Conservation (phyloP, 2,888 invertebrate genomes). For the Incurvaria masculella region DNA sequence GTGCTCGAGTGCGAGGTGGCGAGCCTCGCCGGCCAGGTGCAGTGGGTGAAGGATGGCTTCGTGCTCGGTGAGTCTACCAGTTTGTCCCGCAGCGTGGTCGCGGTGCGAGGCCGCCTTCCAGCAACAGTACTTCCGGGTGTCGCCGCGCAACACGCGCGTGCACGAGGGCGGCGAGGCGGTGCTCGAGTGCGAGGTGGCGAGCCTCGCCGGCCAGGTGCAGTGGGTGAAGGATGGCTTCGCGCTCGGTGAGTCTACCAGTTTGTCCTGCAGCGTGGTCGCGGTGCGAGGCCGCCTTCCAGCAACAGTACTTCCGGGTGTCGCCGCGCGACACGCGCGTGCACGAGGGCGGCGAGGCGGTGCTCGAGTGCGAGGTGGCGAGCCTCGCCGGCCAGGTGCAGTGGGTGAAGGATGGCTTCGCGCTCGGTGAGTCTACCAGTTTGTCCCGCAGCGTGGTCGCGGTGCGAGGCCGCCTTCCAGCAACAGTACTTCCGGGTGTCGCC, state of each 20-base stretch:
- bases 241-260: slow-evolving; percentile 59
- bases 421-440: slow-evolving; percentile 58
- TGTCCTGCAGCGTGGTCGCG: too few species aligned
- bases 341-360: slow-evolving; percentile 76
- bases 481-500: slow-evolving; percentile 81
- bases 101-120: slow-evolving; percentile 47
- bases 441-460: slow-evolving; percentile 17
- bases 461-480: slow-evolving; percentile 52
- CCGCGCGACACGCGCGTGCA: slow-evolving; percentile 77
- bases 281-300: slow-evolving; percentile 46
- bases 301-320: slow-evolving; percentile 77
- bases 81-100: too few species aligned
- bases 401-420: slow-evolving; percentile 91
- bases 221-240: slow-evolving; percentile 96
- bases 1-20: slow-evolving; percentile 82
- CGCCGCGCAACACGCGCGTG: slow-evolving; percentile 74
- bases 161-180: slow-evolving; percentile 80
- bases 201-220: slow-evolving; percentile 83
- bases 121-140: slow-evolving; percentile 78
- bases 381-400: slow-evolving; percentile 87
- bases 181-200: slow-evolving; percentile 81
- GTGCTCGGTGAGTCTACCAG: slow-evolving; percentile 81
- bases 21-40: slow-evolving; percentile 81
- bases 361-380: slow-evolving; percentile 84
- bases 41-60: slow-evolving; percentile 95